These are phyloP conservation scores for Clarias magur DNA, from an alignment of 2,113 vertebrate genomes.

Conservation along the genomic window DNA sequence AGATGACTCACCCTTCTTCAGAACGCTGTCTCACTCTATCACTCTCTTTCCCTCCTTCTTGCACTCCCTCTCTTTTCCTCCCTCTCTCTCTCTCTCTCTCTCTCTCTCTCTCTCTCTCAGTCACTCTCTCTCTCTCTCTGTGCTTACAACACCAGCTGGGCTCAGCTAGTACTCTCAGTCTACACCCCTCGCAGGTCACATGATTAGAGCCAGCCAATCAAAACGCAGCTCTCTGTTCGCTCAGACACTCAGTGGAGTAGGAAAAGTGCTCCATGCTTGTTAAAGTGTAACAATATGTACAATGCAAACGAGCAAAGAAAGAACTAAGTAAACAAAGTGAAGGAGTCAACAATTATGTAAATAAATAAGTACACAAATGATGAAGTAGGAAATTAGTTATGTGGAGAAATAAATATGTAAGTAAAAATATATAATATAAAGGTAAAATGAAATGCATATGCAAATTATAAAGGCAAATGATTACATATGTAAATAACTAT, in stretches of 20 bases:
- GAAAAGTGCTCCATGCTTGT: conserved; percentile 4
- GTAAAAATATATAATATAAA: neutral
- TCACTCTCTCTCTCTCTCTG: conserved; percentile 69
- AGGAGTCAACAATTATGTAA: neutral
- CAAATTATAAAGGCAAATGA: neutral
- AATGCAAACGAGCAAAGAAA: neutral
- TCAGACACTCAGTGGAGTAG: conserved; percentile 62
- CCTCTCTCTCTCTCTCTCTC: conserved; percentile 59
- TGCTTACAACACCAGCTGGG: conserved; percentile 70
- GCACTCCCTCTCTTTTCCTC: conserved; percentile 51
- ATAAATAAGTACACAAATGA: neutral
- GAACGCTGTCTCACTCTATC: conserved; percentile 49
- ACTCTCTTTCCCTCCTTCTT: conserved; percentile 49
- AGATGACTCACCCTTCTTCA: conserved; percentile 61
- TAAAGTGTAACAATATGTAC: neutral
- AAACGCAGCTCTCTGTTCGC: conserved; percentile 71
- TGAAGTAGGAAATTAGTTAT: too few species aligned
- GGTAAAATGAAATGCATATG: neutral
- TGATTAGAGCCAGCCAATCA: conserved; percentile 67
- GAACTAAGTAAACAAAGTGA: neutral
- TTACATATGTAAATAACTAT: neutral
- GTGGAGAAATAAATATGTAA: neutral
- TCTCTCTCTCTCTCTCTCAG: conserved; percentile 41
- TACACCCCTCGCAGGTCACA: conserved; percentile 67
- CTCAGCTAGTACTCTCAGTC: conserved; percentile 56